Base-by-base conservation (phyloP, 1,140 invertebrate species). In the Microvelia longipes region DNA sequence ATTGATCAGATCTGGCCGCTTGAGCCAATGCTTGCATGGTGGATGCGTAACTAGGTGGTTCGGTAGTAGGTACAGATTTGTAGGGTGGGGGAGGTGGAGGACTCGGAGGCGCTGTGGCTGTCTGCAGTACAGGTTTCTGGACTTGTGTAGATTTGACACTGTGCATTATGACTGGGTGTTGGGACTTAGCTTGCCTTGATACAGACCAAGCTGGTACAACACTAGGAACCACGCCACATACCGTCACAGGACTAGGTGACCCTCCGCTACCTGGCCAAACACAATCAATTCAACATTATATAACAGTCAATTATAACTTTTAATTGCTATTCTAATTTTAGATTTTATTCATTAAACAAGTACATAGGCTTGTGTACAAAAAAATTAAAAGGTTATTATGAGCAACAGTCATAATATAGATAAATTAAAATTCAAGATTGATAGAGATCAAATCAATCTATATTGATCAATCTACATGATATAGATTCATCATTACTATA, bases 101-200 rank as follows among this genome's bases (percentile, higher is more conserved):
- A 0, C 88, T 85, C 0, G 89, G 87, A 0, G 93, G 93, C 19
- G 92, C 93, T 11, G 94, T 92, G 0, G 94, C 94, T 2, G 93
- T 96, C 78, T 96, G 94, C 50, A 96, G 80, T 0, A 95, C 86
- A 0, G 94, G 94, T 79, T 96, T 96, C 76, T 94, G 91, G 2
- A 96, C 93, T 78, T 94, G 92, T 0, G 92, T 94, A 82, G 91
- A 94, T 77, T 94, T 94, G 0, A 96, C 94, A 27, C 92, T 93
- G 77, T 96, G 93, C 93, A 96, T 96, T 30, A 96, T 95, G 69
- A 96, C 92, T 0, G 93, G 93, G 19, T 92, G 88, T 76, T 96
- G 93, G 0, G 88, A 89, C 75, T 91, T 89, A 24, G 90, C 87
- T 77, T 91, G 88, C 62, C 90, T 83, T 64, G 88, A 88, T n/a